Conservation (phyloP, 2,113 vertebrate species). For the Cyanoderma ruficeps region DNA sequence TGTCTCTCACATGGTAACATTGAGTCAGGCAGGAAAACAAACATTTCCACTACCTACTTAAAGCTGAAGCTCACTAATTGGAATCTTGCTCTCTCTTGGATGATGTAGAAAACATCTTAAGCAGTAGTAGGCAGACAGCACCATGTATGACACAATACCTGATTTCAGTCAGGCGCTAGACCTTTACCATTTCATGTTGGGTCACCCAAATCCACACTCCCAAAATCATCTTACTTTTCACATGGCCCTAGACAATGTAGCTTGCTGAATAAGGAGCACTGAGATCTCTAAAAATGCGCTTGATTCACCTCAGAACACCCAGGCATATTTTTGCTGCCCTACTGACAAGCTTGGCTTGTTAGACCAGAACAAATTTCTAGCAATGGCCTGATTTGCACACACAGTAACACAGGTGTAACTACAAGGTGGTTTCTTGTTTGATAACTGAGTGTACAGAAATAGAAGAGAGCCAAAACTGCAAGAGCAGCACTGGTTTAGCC, state of each 20-base stretch:
- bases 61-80: neutral
- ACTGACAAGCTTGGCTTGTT: neutral
- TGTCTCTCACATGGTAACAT: neutral
- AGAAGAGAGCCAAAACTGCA: neutral
- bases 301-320: neutral
- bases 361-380: neutral
- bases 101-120: neutral
- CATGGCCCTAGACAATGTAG: neutral
- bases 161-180: neutral
- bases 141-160: neutral
- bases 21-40: neutral
- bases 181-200: neutral
- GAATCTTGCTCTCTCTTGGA: neutral
- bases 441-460: neutral
- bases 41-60: neutral
- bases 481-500: neutral
- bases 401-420: neutral
- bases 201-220: neutral
- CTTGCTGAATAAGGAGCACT: neutral
- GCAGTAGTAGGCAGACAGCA: neutral
- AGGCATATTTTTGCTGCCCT: neutral
- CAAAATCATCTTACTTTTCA: neutral
- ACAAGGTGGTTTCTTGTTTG: neutral
- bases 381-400: neutral
- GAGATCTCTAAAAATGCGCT: neutral